Base-by-base conservation (phyloP, 2,797 vertebrate genomes). In the Sebastolobus alascanus region DNA sequence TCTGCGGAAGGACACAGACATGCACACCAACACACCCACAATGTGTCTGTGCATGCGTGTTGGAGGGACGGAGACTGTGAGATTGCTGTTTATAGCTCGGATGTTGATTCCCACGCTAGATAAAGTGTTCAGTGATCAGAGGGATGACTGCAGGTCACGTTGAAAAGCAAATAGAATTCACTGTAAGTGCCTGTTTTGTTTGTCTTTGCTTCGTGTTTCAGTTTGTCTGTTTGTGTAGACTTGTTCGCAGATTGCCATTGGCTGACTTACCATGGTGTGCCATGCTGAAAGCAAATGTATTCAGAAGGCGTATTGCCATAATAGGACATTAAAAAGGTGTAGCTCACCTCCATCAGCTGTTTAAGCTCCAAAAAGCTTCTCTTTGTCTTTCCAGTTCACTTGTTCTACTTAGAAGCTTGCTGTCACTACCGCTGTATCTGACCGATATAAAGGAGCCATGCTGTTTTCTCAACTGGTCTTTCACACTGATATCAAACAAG, bases 81-180 rank as follows among this genome's bases (percentile, higher is more conserved):
- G 75, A 61, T 76, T 70, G 52, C 83, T 72, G 80, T 85, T 84
- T 70, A 76, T 66, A 72, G 38, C 71, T 68, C 13, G 2, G 54
- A 76, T 82, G 73, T 86, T 79, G 77, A 89, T 86, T 83, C 73
- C 75, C 82, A 83, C 20, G n/a, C 59, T 38, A 31, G 72, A 79
- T 76, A 8, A 61, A 50, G 73, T 61, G 79, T 66, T 35, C 46
- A 33, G 27, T 67, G 71, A 80, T 80, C 68, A 83, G 35, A 64
- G 10, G 18, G 52, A 72, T 46, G 60, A 31, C 63, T 67, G 22
- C 10, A 65, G 50, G 50, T 38, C 35, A 14, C 2, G 4, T 11
- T 60, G 50, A 29, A 61, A 6, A 12, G 68, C 22, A 72, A n/a
- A 65, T 9, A 66, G 6, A 73, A 37, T 29, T 72, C 35, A 43